phyloP scores from a whole-genome alignment of 1,140 invertebrate genomes.

The Charaxes varanes region DNA sequence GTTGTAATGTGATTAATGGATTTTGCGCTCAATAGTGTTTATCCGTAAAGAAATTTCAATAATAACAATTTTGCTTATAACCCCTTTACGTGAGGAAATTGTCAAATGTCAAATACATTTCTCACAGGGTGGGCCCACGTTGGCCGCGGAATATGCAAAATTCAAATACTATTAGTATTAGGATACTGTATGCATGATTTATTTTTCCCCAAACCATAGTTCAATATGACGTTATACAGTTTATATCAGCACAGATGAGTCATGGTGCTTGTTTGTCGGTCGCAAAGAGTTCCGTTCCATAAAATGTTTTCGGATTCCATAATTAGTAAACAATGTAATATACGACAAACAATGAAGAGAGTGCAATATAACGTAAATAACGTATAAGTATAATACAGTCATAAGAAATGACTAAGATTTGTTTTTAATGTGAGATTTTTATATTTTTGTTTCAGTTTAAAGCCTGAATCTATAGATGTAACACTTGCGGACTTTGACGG shows the following conservation, averaged over 20 bases:
- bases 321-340: conserved; percentile 50
- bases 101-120: conserved; percentile 64
- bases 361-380: conserved; percentile 15
- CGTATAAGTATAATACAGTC: too few relatives aligned
- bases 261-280: conserved; percentile 52
- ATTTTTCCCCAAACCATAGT: conserved; percentile 34
- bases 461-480: conserved; percentile 96
- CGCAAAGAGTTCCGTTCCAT: conserved; percentile 57
- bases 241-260: conserved; percentile 60
- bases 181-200: conserved; percentile 25
- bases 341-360: conserved; percentile 25
- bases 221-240: conserved; percentile 45
- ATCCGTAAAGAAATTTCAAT: neutral
- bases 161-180: conserved; percentile 25
- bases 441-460: conserved; percentile 83
- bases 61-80: conserved; percentile 27
- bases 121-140: conserved; percentile 65
- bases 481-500: conserved; percentile 98
- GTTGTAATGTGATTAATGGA: neutral
- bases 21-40: conserved; percentile 2
- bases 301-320: conserved; percentile 57
- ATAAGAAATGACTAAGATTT: conserved; percentile 32
- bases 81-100: conserved; percentile 46
- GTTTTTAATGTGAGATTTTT: conserved; percentile 73
- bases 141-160: conserved; percentile 35